phyloP scores from a whole-genome alignment of 1,140 invertebrate species.

The Leguminivora glycinivorella region DNA sequence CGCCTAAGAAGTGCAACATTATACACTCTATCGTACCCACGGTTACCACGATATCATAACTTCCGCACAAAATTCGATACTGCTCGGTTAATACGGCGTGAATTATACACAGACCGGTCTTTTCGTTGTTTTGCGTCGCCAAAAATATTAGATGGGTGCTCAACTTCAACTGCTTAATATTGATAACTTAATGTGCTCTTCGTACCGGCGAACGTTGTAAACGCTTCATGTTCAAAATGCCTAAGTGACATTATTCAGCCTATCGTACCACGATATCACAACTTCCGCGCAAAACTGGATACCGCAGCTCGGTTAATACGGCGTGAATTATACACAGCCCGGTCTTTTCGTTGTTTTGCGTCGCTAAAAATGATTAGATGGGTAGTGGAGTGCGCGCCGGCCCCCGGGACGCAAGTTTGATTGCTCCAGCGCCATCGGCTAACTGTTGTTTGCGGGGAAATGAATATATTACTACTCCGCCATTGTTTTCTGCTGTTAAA shows the following conservation, averaged over 20 bases:
- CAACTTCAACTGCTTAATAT: too few species aligned
- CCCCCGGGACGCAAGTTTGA: conserved; percentile 71
- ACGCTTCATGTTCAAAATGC: too few species aligned
- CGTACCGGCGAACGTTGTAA: too few species aligned
- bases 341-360: conserved; percentile 65
- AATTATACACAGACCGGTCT: conserved; percentile 72
- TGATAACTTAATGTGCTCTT: too few species aligned
- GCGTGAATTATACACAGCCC: conserved; percentile 70
- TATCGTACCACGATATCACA: conserved; percentile 46
- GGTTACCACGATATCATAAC: conserved; percentile 55
- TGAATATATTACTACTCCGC: conserved; percentile 69
- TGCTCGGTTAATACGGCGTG: conserved; percentile 63
- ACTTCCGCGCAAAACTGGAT: conserved; percentile 63
- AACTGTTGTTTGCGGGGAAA: conserved; percentile 66
- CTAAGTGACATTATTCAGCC: background rate
- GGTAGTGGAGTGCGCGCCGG: conserved; percentile 52
- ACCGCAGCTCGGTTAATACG: conserved; percentile 63
- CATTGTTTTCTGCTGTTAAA: conserved; percentile 50
- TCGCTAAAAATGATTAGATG: conserved; percentile 74
- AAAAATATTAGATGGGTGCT: too few species aligned
- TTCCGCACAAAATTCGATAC: conserved; percentile 63
- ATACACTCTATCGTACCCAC: conserved; percentile 19
- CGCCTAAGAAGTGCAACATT: background rate
- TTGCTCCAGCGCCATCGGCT: conserved; percentile 63
- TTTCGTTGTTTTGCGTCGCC: conserved; percentile 64